These are phyloP conservation scores for Scortum barcoo DNA, from an alignment of 2,113 vertebrate genomes.

Conservation along the genomic window DNA sequence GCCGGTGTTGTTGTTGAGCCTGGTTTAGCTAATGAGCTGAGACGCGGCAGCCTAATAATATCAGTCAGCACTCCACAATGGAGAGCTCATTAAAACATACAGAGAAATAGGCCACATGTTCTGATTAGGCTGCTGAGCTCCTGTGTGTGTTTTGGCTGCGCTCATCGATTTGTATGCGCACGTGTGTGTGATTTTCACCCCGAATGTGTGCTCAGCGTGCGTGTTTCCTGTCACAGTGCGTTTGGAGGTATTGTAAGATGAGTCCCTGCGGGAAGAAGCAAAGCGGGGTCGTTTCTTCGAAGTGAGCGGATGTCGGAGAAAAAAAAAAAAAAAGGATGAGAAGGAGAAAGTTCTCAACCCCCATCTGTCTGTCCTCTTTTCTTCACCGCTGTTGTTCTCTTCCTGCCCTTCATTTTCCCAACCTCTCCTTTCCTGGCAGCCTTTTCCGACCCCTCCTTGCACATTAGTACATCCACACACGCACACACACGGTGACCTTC, in stretches of 20 bases:
- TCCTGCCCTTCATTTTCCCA: conserved; percentile 58
- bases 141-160: conserved; percentile 32
- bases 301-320: conserved; percentile 32
- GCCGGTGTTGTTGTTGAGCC: conserved; percentile 70
- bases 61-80: conserved; percentile 65
- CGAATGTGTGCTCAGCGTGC: neutral
- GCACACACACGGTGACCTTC: conserved; percentile 31
- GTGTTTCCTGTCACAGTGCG: conserved; percentile 20
- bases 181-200: neutral
- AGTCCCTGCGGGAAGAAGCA: conserved; percentile 45
- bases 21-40: conserved; percentile 75
- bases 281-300: conserved; percentile 52
- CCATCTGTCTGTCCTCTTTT: conserved; percentile 40
- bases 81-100: conserved; percentile 72
- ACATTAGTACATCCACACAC: conserved; percentile 17
- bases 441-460: conserved; percentile 36
- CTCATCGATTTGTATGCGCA: conserved; percentile 4
- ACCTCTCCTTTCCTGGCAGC: conserved; percentile 53
- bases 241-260: conserved; percentile 27
- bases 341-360: conserved; percentile 6
- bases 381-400: conserved; percentile 38
- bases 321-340: conserved; percentile 1
- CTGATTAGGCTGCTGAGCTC: conserved; percentile 55
- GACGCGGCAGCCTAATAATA: conserved; percentile 71
- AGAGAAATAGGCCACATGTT: conserved; percentile 63